These are phyloP conservation scores for Tipula vernalis DNA, from an alignment of 2,888 invertebrate species.

Conservation along the genomic window DNA sequence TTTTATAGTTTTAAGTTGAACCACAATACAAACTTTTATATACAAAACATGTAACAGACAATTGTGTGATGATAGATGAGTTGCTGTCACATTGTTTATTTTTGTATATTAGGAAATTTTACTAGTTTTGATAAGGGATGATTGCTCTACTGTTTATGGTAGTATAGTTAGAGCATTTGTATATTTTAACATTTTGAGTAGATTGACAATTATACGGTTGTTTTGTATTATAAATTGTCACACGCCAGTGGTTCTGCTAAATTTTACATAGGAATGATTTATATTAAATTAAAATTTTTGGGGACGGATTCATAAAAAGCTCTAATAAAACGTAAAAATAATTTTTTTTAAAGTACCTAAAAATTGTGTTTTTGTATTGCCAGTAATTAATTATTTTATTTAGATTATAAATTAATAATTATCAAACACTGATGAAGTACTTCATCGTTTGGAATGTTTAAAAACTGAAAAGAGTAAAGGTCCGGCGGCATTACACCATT, in stretches of 20 bases:
- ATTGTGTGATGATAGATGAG: background rate
- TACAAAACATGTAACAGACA: background rate
- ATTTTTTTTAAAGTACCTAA: too few species aligned
- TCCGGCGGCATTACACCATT: too few species aligned
- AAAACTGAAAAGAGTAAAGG: too few species aligned
- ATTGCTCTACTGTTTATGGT: background rate
- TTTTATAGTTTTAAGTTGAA: background rate
- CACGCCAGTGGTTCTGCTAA: background rate
- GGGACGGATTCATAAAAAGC: too few species aligned
- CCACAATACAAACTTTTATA: background rate
- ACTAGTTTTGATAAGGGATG: background rate
- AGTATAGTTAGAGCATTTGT: background rate
- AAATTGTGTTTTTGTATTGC: too few species aligned
- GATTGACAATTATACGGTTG: background rate
- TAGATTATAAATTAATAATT: too few species aligned
- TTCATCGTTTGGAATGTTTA: too few species aligned
- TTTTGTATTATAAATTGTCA: background rate
- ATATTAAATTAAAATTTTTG: too few species aligned
- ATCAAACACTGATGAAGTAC: too few species aligned
- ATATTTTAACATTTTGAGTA: background rate
- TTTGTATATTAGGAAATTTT: background rate
- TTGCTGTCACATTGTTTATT: background rate
- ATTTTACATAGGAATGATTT: background rate
- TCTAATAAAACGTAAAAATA: too few species aligned
- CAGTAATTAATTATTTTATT: too few species aligned